Base-by-base conservation (phyloP, 2,888 invertebrate species). In the Epistrophella euchroma region DNA sequence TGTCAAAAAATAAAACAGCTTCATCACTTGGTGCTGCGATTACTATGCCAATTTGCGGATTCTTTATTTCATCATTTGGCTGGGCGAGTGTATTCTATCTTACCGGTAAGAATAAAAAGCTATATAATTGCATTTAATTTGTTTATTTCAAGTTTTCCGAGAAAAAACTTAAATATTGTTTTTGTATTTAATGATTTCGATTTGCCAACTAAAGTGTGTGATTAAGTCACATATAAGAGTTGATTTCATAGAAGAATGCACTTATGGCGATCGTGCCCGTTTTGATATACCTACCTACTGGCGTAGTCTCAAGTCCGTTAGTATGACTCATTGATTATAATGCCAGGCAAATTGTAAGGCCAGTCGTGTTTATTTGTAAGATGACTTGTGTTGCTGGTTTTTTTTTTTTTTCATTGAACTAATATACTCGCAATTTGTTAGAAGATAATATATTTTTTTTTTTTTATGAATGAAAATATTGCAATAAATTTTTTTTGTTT, bases 31-130 rank as follows among this genome's bases (percentile, higher is more conserved):
- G 98, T 19, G 98, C 98, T 32, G 97, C 98, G 9, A 93, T 98
- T 55, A 97, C 97, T 0, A 96, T 98, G 95, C 98, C 98, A 0
- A 94, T 97, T 87, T 96, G 97, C 89, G 97, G 97, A 17, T 95
- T 95, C 90, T 94, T 98, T 76, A 97, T 97, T 88, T 95, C 95
- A 9, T 94, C 95, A 80, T 93, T 96, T 74, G 97, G 98, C 13
- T 98, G 98, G 98, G 96, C 96, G 88, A 97, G 97, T 0, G 96
- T 97, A 19, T 98, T 98, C 93, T 98, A 98, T 92, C 94, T 97
- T 85, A 97, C 97, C 74, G 96, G 95, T 93, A 91, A 92, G 91
- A n/a, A 0, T 15, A 19, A 19, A 4, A 32, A 45, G 5, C 43
- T n/a, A 45, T 4, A 0, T 45, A 45, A 11, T 17, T 45, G 47